Conservation (phyloP, 30 jellyfish, hydroid and myxozoan species). For the Calvadosia cruxmelitensis region DNA sequence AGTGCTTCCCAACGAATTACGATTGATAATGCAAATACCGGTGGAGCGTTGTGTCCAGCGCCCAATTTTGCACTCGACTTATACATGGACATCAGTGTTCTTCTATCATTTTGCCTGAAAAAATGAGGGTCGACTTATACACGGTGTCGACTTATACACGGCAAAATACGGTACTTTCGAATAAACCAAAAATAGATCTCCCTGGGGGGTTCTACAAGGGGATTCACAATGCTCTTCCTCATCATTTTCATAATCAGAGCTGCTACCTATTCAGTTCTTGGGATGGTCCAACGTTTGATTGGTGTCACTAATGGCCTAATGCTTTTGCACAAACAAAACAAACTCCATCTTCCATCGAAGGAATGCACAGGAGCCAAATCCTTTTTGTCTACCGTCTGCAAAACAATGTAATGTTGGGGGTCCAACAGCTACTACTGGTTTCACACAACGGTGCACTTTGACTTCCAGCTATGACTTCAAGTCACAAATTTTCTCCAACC, state of each 20-base stretch:
- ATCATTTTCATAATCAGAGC: not conserved
- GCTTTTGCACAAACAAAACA: constrained; percentile 23
- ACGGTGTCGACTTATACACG: too few species aligned
- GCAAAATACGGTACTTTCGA: too few species aligned
- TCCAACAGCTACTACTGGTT: constrained; percentile 35
- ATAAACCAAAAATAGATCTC: too few species aligned
- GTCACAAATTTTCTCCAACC: not conserved
- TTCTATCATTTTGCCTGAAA: too few species aligned
- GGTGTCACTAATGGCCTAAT: not conserved
- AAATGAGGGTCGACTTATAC: too few species aligned
- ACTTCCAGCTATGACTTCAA: not conserved
- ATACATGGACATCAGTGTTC: too few species aligned
- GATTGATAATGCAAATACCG: too few species aligned
- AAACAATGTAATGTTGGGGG: constrained; percentile 27
- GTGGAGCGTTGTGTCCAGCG: too few species aligned
- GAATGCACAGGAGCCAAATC: constrained; percentile 63
- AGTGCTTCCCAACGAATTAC: too few species aligned
- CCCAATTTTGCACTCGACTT: too few species aligned
- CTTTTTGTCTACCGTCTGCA: constrained; percentile 47
- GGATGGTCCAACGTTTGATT: not conserved
- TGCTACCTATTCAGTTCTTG: not conserved
- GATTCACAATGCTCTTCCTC: too few species aligned
- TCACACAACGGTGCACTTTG: not conserved
- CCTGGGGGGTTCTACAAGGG: too few species aligned
- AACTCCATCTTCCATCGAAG: constrained; percentile 32